Evolutionary conservation across 2,797 vertebrate species (phyloP), one percentile per base, ranked within the genome.

Genomic region (Gastrophryne carolinensis): DNA sequence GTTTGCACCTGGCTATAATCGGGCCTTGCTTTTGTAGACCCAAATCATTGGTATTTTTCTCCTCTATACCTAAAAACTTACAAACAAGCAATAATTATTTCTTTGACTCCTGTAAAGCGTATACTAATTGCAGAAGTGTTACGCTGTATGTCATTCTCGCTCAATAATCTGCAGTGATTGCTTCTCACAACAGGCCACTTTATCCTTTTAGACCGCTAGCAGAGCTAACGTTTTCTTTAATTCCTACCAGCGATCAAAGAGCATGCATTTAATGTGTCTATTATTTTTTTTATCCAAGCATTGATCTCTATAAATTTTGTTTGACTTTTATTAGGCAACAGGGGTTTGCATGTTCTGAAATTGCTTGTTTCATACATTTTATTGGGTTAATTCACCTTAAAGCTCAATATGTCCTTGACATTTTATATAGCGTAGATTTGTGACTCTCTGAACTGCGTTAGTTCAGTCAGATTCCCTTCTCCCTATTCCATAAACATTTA

Each of bases 121-220:
- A 26, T 24, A 6, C 47, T 69, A 52, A 54, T 62, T 69, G 44
- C 44, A 62, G 11, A 64, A 12, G 73, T 54, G 34, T 53, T 47
- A 76, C 23, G 32, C 57, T 17, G 15, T 10, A 9, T 19, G 49
- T 75, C 56, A 37, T 32, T n/a, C 53, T 61, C 54, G 39, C 30
- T 70, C 60, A 54, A 70, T 63, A 56, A 69, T 34, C 29, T 21
- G 44, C 47, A 53, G 30, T 62, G 66, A 76, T 70, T 76, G 57
- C 73, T 76, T 76, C 70, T 76, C 65, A 69, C 73, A 76, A 63
- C 73, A 76, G 73, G 65, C 37, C 19, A 19, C 7, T 63, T 69
- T 75, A 49, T 69, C 5, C 13, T 27, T 69, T 35, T 52, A 68
- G 37, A 70, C 37, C 27, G 34, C 57, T 76, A n/a, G 35, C 73